These are phyloP conservation scores for Xanthia togata DNA, from an alignment of 2,888 invertebrate genomes.

Conservation along the genomic window DNA sequence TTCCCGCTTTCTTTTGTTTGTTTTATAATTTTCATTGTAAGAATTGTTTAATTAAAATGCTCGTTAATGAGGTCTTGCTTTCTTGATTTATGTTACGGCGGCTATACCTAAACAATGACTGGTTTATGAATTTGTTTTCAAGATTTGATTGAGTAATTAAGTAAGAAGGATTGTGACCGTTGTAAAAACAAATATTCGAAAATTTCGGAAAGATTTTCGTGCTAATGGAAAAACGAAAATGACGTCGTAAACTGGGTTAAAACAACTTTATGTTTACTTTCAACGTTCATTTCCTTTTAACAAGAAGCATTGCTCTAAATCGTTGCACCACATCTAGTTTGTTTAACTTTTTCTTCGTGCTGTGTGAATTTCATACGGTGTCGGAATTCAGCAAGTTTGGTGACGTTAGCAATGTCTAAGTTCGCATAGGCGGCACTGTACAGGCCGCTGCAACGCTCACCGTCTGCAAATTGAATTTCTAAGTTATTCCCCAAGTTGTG, in stretches of 20 bases:
- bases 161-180: not conserved
- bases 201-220: conserved; percentile 12
- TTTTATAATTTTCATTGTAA: conserved; percentile 47
- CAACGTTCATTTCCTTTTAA: conserved; percentile 53
- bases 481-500: conserved; percentile 86
- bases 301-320: conserved; percentile 39
- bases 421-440: conserved; percentile 70
- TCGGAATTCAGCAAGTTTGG: conserved; percentile 64
- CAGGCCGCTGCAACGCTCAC: conserved; percentile 76
- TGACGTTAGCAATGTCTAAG: conserved; percentile 76
- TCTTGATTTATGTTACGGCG: conserved; percentile 35
- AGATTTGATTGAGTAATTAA: conserved; percentile 18
- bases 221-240: conserved; percentile 49
- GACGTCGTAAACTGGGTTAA: conserved; percentile 45
- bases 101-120: conserved; percentile 8
- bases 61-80: conserved; percentile 49
- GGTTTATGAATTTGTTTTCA: conserved; percentile 3
- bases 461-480: conserved; percentile 86
- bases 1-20: conserved; percentile 57
- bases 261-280: conserved; percentile 59
- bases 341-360: conserved; percentile 63
- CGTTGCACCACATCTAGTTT: conserved; percentile 50
- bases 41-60: conserved; percentile 49
- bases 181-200: not conserved
- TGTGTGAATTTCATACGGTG: conserved; percentile 66